Evolutionary conservation across 1,140 invertebrate species (phyloP).

Genomic region (Phthorimaea operculella): DNA sequence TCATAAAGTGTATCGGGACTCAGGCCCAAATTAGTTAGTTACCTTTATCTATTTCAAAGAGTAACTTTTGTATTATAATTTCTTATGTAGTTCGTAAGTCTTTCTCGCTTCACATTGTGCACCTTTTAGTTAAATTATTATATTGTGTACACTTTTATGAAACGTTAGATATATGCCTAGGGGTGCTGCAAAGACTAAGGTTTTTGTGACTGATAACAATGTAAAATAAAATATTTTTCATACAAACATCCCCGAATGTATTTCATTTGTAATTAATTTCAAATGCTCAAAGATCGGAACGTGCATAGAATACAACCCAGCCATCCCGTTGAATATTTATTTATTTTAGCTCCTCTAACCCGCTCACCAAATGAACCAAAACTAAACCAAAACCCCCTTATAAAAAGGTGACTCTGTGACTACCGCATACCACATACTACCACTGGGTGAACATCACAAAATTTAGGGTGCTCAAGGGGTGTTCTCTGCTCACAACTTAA

Average conservation of each 20-base stretch:
- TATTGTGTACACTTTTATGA: slow-evolving; percentile 57
- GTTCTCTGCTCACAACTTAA: too few species aligned
- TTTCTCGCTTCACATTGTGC: slow-evolving; percentile 34
- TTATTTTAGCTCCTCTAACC: too few species aligned
- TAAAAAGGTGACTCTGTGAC: too few species aligned
- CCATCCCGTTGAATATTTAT: too few species aligned
- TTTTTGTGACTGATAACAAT: slow-evolving; percentile 47
- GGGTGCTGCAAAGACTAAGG: slow-evolving; percentile 40
- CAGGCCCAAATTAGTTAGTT: slow-evolving; percentile 31
- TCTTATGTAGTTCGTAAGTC: slow-evolving; percentile 54
- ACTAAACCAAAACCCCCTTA: too few species aligned
- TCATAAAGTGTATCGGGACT: slow-evolving; percentile 52
- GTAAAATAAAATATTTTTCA: slow-evolving; percentile 45
- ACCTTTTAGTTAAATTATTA: slow-evolving; percentile 13
- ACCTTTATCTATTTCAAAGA: slow-evolving; percentile 4
- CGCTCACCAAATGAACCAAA: too few species aligned
- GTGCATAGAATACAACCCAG: too few species aligned
- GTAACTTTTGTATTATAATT: slow-evolving; percentile 61
- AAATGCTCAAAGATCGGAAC: too few species aligned
- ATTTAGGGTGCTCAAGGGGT: too few species aligned
- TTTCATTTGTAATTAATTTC: neutral
- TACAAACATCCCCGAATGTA: neutral
- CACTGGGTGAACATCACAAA: too few species aligned
- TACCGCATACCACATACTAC: too few species aligned
- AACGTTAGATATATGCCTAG: slow-evolving; percentile 48